Conservation (phyloP, 2,113 vertebrate species). For the Boleophthalmus pectinirostris region DNA sequence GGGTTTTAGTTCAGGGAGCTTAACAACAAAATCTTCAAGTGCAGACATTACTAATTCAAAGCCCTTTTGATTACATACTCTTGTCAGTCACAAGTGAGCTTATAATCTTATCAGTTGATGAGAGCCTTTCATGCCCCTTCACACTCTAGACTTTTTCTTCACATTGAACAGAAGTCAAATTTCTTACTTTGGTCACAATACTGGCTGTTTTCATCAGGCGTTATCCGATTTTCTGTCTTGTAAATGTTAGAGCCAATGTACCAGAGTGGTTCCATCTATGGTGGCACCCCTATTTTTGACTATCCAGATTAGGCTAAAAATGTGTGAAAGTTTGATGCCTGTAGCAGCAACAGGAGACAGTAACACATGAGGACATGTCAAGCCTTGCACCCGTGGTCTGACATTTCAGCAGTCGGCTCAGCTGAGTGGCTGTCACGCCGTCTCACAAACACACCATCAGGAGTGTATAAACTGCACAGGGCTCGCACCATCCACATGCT, state of each 20-base stretch:
- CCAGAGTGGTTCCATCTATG: slow-evolving; percentile 18
- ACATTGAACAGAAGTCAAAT: slow-evolving; percentile 12
- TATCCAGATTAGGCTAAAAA: slow-evolving; percentile 39
- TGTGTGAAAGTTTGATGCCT: slow-evolving; percentile 55
- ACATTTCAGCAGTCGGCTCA: slow-evolving; percentile 56
- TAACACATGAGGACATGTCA: slow-evolving; percentile 66
- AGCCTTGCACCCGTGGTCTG: slow-evolving; percentile 55
- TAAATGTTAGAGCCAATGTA: slow-evolving; percentile 18
- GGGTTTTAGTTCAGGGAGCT: slow-evolving; percentile 66
- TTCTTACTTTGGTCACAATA: slow-evolving; percentile 3
- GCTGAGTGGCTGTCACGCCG: slow-evolving; percentile 51
- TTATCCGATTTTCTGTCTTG: slow-evolving; percentile 7
- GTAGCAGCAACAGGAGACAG: slow-evolving; percentile 62
- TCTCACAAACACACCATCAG: slow-evolving; percentile 14
- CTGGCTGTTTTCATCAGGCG: neutral
- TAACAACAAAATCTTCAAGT: slow-evolving; percentile 55
- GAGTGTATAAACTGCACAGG: slow-evolving; percentile 15
- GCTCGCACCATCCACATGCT: slow-evolving; percentile 34
- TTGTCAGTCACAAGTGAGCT: slow-evolving; percentile 57
- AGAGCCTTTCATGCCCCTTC: slow-evolving; percentile 45
- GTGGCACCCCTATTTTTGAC: slow-evolving; percentile 46
- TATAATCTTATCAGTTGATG: slow-evolving; percentile 56
- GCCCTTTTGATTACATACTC: slow-evolving; percentile 58
- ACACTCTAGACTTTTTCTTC: slow-evolving; percentile 23
- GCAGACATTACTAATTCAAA: slow-evolving; percentile 56